Evolutionary conservation across 1,140 invertebrate genomes (phyloP), one percentile per base, ranked within the genome.

Genomic region (Ptiloglossa arizonensis): DNA sequence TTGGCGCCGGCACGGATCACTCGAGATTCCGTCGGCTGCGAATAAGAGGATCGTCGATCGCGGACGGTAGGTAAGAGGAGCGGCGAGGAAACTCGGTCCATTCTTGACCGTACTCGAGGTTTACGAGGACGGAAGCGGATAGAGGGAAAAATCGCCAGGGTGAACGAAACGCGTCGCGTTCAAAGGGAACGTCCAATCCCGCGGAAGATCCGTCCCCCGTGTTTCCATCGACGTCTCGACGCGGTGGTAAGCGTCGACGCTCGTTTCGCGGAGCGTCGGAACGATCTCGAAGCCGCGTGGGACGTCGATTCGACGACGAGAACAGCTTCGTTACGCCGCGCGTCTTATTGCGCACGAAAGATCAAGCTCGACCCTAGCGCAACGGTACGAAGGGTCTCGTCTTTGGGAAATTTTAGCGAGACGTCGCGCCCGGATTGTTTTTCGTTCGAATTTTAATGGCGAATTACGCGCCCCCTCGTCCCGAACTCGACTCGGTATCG

Each of bases 11-110:
- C 41, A 11, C 35, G 19, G 32, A n/a, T 22, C 19, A 38, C 15
- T n/a, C 50, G 38, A 2, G 17, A 74, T 46, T 38, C 32, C 50
- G 63, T 68, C 72, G 59, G 54, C 48, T 68, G 63, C 52, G 17
- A 80, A 80, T 70, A 80, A 76, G 75, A n/a, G n/a, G n/a, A 56
- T 22, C 27, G 11, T 59, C n/a, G 44, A 9, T 29, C 64, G 54
- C 48, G 22, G 24, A 5, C 19, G 24, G n/a, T n/a, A n/a, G n/a
- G n/a, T 24, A 15, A n/a, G 17, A 11, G 15, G 22, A 11, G n/a
- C 35, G 11, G 6, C 0, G 13, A 29, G 35, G 5, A 41, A 60
- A 27, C 5, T 82, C 62, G 27, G 69, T 8, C 54, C 17, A 48
- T 73, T 67, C 52, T 80, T 72, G 54, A 63, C 44, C 46, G 9